A percentile compares a stretch with the other conserved stretches of the same genome.
Conservation (phyloP, 30 jellyfish, hydroid and myxozoan species). For the Catostylus mosaicus region DNA sequence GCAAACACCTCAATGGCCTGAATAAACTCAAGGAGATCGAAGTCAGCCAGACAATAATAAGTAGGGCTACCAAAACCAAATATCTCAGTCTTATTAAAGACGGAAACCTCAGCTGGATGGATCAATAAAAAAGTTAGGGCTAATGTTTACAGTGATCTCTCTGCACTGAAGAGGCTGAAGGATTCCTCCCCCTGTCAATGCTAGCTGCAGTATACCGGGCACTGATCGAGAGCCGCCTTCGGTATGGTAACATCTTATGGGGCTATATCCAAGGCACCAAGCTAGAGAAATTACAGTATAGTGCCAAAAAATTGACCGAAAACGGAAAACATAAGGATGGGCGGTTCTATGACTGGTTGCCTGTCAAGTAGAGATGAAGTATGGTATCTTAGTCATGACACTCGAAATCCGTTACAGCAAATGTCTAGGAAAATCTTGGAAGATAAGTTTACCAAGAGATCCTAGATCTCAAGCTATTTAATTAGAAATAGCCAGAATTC, state of each 20-base stretch:
- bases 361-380: background rate
- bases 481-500: background rate
- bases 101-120: no score
- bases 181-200: constrained; percentile 31
- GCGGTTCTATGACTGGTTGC: constrained; percentile 31
- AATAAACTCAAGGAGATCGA: background rate
- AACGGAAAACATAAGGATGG: constrained; percentile 22
- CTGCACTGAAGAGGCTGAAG: constrained; percentile 15
- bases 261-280: constrained; percentile 42
- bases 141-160: constrained; percentile 12
- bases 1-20: background rate
- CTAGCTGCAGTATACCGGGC: constrained; percentile 41
- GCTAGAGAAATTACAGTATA: constrained; percentile 28
- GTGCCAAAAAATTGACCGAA: constrained; percentile 8
- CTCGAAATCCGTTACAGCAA: background rate
- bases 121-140: constrained; percentile 27
- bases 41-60: background rate
- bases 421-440: background rate
- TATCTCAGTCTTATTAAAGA: no score
- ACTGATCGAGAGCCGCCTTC: background rate
- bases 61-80: no score
- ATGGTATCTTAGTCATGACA: background rate
- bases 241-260: constrained; percentile 12
- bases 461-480: background rate
- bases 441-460: background rate